Percentiles rank a stretch among this genome's conserved stretches.
Conservation (phyloP, 2,113 vertebrate genomes). For the Sander lucioperca region DNA sequence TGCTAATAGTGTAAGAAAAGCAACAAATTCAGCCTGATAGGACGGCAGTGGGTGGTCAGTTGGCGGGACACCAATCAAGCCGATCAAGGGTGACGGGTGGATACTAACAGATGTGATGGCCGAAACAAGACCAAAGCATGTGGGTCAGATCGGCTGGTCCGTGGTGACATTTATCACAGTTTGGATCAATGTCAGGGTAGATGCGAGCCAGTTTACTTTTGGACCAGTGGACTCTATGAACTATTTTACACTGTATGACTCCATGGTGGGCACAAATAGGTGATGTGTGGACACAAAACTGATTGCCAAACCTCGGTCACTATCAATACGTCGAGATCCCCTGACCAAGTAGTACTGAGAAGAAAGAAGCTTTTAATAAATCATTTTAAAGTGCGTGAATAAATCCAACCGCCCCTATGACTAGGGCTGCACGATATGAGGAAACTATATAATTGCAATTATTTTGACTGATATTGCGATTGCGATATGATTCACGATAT, state of each 20-base stretch:
- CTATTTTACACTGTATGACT: background rate
- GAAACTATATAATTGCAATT: too few species aligned
- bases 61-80: background rate
- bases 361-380: too few species aligned
- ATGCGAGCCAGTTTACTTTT: background rate
- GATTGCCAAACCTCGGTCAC: too few species aligned
- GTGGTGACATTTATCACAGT: background rate
- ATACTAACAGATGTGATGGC: background rate
- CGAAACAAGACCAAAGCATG: background rate
- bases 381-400: too few species aligned
- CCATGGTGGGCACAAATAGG: background rate
- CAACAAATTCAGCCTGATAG: background rate
- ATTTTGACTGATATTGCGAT: too few species aligned
- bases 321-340: too few species aligned
- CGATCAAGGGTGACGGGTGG: background rate
- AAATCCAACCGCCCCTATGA: too few species aligned
- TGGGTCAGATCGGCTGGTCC: background rate
- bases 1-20: background rate
- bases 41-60: background rate
- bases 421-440: too few species aligned
- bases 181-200: background rate
- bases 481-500: too few species aligned
- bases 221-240: background rate
- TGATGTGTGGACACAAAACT: too few species aligned
- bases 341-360: too few species aligned